Evolutionary conservation across 2,888 invertebrate species (phyloP), one percentile per base, ranked within the genome.

Genomic region (Lithosia quadra): DNA sequence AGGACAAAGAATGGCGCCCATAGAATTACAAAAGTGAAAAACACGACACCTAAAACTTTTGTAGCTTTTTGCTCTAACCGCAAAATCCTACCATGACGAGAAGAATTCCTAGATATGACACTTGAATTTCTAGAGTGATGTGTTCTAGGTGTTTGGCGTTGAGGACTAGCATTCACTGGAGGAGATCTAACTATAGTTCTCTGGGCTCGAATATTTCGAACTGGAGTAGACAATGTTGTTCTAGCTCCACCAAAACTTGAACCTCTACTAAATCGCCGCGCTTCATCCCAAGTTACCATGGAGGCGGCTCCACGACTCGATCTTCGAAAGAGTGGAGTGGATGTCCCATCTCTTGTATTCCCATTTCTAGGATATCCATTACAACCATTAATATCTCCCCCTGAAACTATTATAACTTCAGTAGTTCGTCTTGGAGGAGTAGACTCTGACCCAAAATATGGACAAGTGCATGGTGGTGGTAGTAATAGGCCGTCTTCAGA

Each of bases 1-100:
- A 98, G 95, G 10, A 98, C 97, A 90, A 99, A 99, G 92, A 99
- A 99, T 15, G 99, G 99, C n/a, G 98, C 98, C 99, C 99, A 99
- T 53, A 99, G 96, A 60, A 99, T 97, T 36, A 99, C 98, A 88
- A 99, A 99, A 0, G 98, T 98, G 91, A 98, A 98, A 93, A 99
- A 99, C 1, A 99, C 98, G 0, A 99, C 98, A 4, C 99, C 99
- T 24, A 99, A 93, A 7, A 99, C 99, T 93, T 99, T 99, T 15
- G 99, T 99, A 0, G 99, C 99, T 90, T 99, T 99, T 88, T 99
- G 99, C 89, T 99, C 99, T 65, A 98, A 96, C 7, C 98, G 96
- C 66, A 99, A 96, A 84, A 97, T 98, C 70, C 98, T 95, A 0
- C 98, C 98, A 85, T 98, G 98, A 0, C 98, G 96, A 0, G 97